phyloP scores from a whole-genome alignment of 2,797 vertebrate genomes.

The Falco berigora region DNA sequence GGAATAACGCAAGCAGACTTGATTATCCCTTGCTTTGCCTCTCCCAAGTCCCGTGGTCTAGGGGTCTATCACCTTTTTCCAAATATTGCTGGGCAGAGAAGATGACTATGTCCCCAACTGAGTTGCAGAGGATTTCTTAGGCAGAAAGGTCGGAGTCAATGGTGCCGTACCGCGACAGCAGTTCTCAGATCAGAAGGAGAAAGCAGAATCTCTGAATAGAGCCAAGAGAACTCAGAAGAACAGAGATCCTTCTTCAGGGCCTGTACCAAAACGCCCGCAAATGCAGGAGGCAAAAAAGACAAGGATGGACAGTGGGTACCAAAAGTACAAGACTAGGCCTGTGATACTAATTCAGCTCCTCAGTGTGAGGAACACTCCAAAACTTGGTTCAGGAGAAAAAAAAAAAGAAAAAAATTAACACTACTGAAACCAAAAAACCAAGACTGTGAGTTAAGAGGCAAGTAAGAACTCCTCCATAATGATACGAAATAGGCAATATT shows the following conservation, averaged over 20 bases:
- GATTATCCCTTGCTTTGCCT: neutral
- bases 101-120: rapidly evolving
- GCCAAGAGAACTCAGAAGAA: neutral
- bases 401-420: rapidly evolving
- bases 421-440: neutral
- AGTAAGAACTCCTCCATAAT: neutral
- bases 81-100: neutral
- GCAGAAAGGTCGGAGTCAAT: neutral
- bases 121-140: neutral
- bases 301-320: neutral
- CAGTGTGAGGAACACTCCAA: neutral
- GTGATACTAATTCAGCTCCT: neutral
- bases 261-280: rapidly evolving
- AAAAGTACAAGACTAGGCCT: neutral
- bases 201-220: neutral
- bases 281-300: neutral
- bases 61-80: neutral
- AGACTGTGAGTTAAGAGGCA: neutral
- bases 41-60: neutral
- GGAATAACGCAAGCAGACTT: neutral
- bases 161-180: neutral
- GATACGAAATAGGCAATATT: neutral
- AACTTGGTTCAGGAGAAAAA: neutral
- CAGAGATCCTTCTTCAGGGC: neutral
- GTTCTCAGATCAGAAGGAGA: neutral